A percentile compares a stretch with the other conserved stretches of the same genome.
These are phyloP conservation scores for Pseudolaguvia tuberculata DNA, from an alignment of 2,113 vertebrate species.

Conservation along the genomic window DNA sequence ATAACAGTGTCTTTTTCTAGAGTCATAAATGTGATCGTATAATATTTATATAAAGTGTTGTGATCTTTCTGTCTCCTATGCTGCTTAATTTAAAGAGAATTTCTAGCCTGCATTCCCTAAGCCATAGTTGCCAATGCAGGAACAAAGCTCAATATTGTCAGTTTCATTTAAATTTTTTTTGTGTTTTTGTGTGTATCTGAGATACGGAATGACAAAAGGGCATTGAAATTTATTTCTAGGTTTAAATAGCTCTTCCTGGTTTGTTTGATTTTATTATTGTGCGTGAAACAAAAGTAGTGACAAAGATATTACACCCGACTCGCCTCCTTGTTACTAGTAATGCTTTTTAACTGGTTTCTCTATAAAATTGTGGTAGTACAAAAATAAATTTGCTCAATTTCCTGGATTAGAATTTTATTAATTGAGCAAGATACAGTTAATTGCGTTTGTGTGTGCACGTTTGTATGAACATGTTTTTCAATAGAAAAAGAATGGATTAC, in stretches of 20 bases:
- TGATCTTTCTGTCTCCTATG: slow-evolving; percentile 7
- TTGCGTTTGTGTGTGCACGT: background rate
- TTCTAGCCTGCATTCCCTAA: slow-evolving; percentile 22
- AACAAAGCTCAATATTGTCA: background rate
- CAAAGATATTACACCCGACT: slow-evolving; percentile 4
- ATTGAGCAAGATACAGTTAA: background rate
- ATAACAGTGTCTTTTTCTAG: too few species aligned
- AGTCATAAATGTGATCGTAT: background rate
- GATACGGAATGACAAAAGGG: background rate
- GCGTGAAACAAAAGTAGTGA: background rate
- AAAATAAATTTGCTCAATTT: background rate
- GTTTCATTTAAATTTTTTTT: background rate
- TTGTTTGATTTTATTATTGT: background rate
- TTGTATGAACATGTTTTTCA: background rate
- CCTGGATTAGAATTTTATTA: background rate
- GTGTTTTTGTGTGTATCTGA: background rate
- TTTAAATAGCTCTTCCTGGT: background rate
- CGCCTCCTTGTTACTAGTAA: background rate
- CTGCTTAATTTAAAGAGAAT: slow-evolving; percentile 13
- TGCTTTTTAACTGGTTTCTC: background rate
- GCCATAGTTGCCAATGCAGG: background rate
- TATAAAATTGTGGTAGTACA: too few species aligned
- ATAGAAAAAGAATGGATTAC: slow-evolving; percentile 6
- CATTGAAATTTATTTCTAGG: background rate
- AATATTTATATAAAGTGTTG: slow-evolving; percentile 9